Evolutionary conservation across 2,888 invertebrate genomes (phyloP), one percentile per base, ranked within the genome.

Genomic region (Cabera pusaria): DNA sequence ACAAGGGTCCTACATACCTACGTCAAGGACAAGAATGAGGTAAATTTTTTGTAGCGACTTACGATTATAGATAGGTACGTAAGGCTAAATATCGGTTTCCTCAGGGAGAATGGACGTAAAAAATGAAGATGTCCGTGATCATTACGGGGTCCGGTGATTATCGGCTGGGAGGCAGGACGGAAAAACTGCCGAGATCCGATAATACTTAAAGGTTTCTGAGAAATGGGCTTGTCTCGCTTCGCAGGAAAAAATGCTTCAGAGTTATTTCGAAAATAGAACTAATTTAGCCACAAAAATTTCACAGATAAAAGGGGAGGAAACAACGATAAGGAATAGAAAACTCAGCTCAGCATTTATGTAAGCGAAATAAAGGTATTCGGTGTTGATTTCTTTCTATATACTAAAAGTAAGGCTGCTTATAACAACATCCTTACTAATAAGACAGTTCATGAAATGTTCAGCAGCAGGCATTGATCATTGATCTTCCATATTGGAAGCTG

Each of bases 141-240:
- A 63, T 67, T 64, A 61, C 55, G 31, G 53, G 47, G 56, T 51
- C 52, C 54, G 59, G 60, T 66, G 59, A 64, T 65, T 62, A 64
- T 66, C 55, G 55, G 49, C 24, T 39, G 45, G 42, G 34, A 21
- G 37, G 38, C 28, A 19, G 24, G 39, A 36, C 40, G 29, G 45
- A 35, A 43, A 46, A 44, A 44, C 37, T 38, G 42, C 35, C 49
- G 29, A 39, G 48, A 25, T 12, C 44, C 42, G 50, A 50, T 48
- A 57, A 52, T 58, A 59, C 53, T 56, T 56, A 59, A 56, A 62
- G 59, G 59, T 52, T 52, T 44, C 51, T 50, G 45, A 53, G 48
- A 53, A 64, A 60, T 62, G 56, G 51, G 57, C 52, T 51, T 49
- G 45, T 52, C 55, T 52, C 49, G 52, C 50, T 53, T 27, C 34